These are phyloP conservation scores for Monoplex corrugatus DNA, from an alignment of 2,888 invertebrate genomes.

Conservation along the genomic window DNA sequence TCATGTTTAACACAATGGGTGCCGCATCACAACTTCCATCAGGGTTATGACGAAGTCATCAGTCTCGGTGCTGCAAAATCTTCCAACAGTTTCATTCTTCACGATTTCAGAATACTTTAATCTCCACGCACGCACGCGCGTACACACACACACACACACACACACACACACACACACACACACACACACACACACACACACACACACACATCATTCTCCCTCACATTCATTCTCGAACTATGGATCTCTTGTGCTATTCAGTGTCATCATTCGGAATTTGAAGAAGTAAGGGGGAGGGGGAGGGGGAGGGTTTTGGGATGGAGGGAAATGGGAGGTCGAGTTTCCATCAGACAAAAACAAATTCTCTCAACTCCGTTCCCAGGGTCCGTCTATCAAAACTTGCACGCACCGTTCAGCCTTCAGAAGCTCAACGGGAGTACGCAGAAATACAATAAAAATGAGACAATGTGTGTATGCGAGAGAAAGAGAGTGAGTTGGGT, in stretches of 20 bases:
- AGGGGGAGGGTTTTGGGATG: background rate
- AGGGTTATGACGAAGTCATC: background rate
- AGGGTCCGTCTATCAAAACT: no score
- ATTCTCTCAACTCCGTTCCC: background rate
- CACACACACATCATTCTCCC: background rate
- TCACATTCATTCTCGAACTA: background rate
- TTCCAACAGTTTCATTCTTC: background rate
- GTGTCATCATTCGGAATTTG: background rate
- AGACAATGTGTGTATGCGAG: background rate
- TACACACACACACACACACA: background rate
- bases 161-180: background rate
- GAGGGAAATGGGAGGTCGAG: background rate
- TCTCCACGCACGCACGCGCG: background rate
- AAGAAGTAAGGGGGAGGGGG: background rate
- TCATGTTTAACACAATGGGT: background rate
- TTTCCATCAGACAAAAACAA: background rate
- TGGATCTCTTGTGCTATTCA: background rate
- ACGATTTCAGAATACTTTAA: no score
- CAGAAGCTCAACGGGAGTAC: background rate
- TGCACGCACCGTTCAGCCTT: no score
- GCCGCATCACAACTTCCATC: no score
- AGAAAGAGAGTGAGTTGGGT: background rate
- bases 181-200: constrained; percentile 7
- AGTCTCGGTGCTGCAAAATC: background rate
- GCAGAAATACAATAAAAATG: background rate